Percentiles rank a stretch among this genome's conserved stretches.
Evolutionary conservation across 2,797 vertebrate genomes (phyloP).

Genomic region (Rhodeus uyekii): DNA sequence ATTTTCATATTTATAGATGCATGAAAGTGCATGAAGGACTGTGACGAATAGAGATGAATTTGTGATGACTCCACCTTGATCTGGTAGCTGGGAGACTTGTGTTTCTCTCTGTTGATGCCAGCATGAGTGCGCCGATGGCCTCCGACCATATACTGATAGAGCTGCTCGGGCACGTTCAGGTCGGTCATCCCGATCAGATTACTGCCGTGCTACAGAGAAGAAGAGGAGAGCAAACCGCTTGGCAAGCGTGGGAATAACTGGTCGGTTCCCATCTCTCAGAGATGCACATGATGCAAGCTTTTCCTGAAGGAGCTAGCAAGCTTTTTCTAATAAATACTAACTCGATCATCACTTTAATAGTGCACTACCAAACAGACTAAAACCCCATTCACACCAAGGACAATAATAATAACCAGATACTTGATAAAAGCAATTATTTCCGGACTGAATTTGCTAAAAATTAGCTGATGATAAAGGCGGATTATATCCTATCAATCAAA

Average conservation of each 20-base stretch:
- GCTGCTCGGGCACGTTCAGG: constrained; percentile 95
- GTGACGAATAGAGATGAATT: no score
- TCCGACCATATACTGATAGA: constrained; percentile 99
- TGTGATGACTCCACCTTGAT: constrained; percentile 87
- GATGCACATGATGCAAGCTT: background rate
- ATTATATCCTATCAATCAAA: background rate
- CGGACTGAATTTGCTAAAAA: background rate
- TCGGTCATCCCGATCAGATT: constrained; percentile 98
- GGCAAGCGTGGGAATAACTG: constrained; percentile 32
- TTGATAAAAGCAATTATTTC: background rate
- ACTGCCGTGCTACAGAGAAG: constrained; percentile 86
- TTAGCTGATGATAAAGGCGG: background rate
- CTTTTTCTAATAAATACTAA: background rate
- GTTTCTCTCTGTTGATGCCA: constrained; percentile 90
- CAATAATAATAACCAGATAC: background rate
- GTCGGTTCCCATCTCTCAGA: background rate
- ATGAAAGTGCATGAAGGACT: no score
- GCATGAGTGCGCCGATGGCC: constrained; percentile 90
- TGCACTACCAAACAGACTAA: background rate
- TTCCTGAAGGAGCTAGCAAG: background rate
- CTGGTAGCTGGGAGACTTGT: constrained; percentile 98
- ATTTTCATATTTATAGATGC: no score
- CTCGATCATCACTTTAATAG: background rate
- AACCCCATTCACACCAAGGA: background rate
- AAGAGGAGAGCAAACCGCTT: constrained; percentile 14